Conservation (phyloP, 2,797 vertebrate genomes). For the Squalus acanthias region DNA sequence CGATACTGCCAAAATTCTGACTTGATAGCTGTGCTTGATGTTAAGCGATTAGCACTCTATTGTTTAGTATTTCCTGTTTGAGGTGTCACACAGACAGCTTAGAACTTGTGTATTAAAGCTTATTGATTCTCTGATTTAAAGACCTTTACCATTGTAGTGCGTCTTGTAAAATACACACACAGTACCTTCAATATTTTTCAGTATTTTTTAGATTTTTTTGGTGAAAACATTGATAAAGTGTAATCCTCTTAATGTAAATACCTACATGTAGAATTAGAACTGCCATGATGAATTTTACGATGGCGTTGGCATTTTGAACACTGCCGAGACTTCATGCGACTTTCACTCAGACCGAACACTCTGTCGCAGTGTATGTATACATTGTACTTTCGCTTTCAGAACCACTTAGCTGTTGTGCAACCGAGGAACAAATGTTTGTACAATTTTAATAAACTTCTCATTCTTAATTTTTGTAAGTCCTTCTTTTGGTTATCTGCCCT, state of each 20-base stretch:
- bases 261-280: constrained; percentile 81
- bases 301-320: constrained; percentile 66
- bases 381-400: constrained; percentile 72
- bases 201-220: constrained; percentile 54
- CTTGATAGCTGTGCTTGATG: constrained; percentile 41
- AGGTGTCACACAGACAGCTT: constrained; percentile 58
- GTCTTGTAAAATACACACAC: constrained; percentile 69
- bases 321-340: constrained; percentile 57
- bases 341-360: constrained; percentile 64
- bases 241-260: constrained; percentile 86
- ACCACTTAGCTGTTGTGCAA: constrained; percentile 93
- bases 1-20: constrained; percentile 70
- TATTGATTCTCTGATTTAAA: constrained; percentile 2
- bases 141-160: constrained; percentile 50
- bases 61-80: constrained; percentile 63
- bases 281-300: constrained; percentile 61
- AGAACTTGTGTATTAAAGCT: constrained; percentile 48
- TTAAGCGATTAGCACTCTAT: constrained; percentile 49
- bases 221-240: constrained; percentile 54
- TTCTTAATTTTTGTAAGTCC: constrained; percentile 26
- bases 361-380: constrained; percentile 62
- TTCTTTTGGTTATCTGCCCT: neutral
- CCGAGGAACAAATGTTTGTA: constrained; percentile 88
- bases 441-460: constrained; percentile 84
- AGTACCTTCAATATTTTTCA: constrained; percentile 55